These are phyloP conservation scores for Podiceps cristatus DNA, from an alignment of 2,113 vertebrate genomes.

Conservation along the genomic window DNA sequence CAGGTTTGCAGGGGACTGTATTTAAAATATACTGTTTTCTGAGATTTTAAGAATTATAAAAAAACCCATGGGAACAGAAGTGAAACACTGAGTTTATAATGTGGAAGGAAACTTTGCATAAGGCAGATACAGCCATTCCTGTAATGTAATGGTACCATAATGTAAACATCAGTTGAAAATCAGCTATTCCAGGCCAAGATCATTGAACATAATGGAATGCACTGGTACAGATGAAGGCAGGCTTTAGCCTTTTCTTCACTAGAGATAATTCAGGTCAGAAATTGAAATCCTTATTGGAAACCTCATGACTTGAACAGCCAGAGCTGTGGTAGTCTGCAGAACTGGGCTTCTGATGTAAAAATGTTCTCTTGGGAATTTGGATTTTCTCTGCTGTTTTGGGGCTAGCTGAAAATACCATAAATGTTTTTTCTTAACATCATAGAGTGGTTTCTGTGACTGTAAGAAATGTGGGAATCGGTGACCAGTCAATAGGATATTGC, in stretches of 20 bases:
- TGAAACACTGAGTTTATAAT: constrained; percentile 27
- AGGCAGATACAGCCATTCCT: background rate
- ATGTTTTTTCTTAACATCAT: background rate
- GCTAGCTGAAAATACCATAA: background rate
- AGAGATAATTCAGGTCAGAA: background rate
- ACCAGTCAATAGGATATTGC: background rate
- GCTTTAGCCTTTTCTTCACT: background rate
- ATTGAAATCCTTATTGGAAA: background rate
- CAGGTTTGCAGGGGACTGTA: background rate
- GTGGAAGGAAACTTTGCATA: constrained; percentile 18
- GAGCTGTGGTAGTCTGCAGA: background rate
- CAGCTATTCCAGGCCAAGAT: background rate
- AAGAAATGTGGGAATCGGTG: background rate
- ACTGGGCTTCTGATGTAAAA: background rate
- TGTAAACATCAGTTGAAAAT: background rate
- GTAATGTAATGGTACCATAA: background rate
- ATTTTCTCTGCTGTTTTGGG: background rate
- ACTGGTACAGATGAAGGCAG: background rate
- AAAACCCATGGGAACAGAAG: background rate
- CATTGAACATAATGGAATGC: background rate
- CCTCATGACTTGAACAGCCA: background rate
- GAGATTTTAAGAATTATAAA: background rate
- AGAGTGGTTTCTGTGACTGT: background rate
- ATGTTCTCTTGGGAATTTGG: background rate
- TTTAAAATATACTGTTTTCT: constrained; percentile 6